Evolutionary conservation across 1,140 invertebrate genomes (phyloP), one percentile per base, ranked within the genome.

Genomic region (Armadillidium nasatum): DNA sequence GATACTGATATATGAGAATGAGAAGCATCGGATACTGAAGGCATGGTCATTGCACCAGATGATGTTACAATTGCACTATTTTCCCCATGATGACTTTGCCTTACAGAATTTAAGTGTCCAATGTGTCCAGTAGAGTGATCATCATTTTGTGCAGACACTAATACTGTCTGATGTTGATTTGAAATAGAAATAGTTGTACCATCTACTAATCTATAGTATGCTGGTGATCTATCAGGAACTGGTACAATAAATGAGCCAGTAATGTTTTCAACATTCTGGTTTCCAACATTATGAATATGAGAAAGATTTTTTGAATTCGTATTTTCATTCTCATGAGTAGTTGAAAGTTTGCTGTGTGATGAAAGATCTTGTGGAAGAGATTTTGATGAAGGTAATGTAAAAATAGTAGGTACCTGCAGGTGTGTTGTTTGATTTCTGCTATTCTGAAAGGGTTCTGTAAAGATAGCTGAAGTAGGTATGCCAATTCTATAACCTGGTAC

Each of bases 61-160:
- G 46, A 50, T 10, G 46, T 10, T 50, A 15, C 9, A 10, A 50
- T 15, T 50, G 46, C 46, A 50, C 15, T 13, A 60, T 60, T 60
- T 60, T 60, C 50, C 11, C 50, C 19, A 19, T 60, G 50, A 15
- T 60, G 50, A 19, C 19, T 60, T 7, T 60, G 50, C 19, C 50
- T 60, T 4, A 60, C 50, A 60, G 50, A 60, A 60, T 60, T 19
- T 15, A 60, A 15, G 19, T 60, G 50, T 15, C 50, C 19, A 60
- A 15, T 13, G 19, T 60, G 50, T 60, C 11, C 50, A 60, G 50
- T 7, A 60, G 11, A 15, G 4, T 60, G 50, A 60, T 60, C 50
- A 13, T 60, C 50, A 60, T 60, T 60, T 60, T 60, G 50, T 33
- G 33, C 33, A 60, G 50, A 60, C 11, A 60, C 50, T 60, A 60